phyloP scores from a whole-genome alignment of 2,797 vertebrate genomes.

The Chrysocyon brachyurus region DNA sequence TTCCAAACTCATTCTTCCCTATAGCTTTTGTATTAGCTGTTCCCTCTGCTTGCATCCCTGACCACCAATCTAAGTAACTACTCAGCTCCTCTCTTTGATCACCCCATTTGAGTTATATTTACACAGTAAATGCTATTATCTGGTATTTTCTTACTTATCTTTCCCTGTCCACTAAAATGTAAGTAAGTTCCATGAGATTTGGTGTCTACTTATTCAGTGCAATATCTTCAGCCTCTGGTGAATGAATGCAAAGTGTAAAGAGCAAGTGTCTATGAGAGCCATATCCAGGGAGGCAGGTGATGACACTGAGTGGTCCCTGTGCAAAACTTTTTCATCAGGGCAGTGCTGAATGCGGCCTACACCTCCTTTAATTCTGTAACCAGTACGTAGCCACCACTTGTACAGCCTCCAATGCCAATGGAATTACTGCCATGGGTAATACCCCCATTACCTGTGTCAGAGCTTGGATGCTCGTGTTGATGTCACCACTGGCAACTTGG shows the following conservation, averaged over 20 bases:
- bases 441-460: conserved; percentile 94
- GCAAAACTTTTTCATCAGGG: conserved; percentile 88
- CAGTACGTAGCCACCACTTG: conserved; percentile 84
- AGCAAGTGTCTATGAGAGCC: background rate
- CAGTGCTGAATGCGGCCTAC: conserved; percentile 72
- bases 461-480: conserved; percentile 98
- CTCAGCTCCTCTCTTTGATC: background rate
- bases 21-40: background rate
- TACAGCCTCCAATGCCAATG: background rate
- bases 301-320: conserved; percentile 88
- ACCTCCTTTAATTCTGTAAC: conserved; percentile 69
- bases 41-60: background rate
- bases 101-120: background rate
- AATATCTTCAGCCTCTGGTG: background rate
- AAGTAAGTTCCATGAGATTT: background rate
- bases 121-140: background rate
- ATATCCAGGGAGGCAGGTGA: background rate
- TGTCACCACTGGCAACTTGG: conserved; percentile 98
- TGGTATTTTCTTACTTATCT: background rate
- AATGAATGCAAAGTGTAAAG: background rate
- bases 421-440: background rate
- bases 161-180: background rate
- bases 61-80: background rate
- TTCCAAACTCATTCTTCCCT: background rate
- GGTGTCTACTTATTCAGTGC: background rate